Evolutionary conservation across 2,797 vertebrate species (phyloP).

Genomic region (Sebastes trivittatus): DNA sequence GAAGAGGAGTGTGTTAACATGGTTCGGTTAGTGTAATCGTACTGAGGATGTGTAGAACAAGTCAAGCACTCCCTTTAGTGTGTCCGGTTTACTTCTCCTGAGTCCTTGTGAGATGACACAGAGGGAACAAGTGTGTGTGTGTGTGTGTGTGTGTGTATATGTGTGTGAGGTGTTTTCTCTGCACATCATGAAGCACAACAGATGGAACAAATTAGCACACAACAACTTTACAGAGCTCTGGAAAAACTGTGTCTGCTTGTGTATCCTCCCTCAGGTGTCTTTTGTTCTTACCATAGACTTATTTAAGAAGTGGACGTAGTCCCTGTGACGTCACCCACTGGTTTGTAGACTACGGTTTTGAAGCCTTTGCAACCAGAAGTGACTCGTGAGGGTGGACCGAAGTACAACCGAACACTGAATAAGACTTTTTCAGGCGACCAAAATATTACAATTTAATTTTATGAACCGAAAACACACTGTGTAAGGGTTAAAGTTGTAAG

Average conservation of each 20-base stretch:
- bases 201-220: slow-evolving; percentile 59
- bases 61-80: slow-evolving; percentile 33
- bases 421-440: no score
- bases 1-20: slow-evolving; percentile 40
- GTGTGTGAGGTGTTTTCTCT: background rate
- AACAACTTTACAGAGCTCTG: slow-evolving; percentile 41
- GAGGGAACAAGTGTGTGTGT: background rate
- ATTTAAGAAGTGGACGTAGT: no score
- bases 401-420: no score
- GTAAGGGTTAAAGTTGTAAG: no score
- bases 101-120: slow-evolving; percentile 24
- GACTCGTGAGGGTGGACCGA: no score
- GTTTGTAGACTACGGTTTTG: no score
- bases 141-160: background rate
- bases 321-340: no score
- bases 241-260: slow-evolving; percentile 25
- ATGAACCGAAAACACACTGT: no score
- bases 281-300: slow-evolving; percentile 31
- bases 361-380: no score
- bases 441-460: no score
- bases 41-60: slow-evolving; percentile 41
- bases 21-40: slow-evolving; percentile 45
- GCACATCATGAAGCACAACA: slow-evolving; percentile 25
- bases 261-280: slow-evolving; percentile 54
- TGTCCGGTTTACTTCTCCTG: slow-evolving; percentile 37